Base-by-base conservation (phyloP, 1,140 invertebrate species). In the Pseudomyrmex gracilis region DNA sequence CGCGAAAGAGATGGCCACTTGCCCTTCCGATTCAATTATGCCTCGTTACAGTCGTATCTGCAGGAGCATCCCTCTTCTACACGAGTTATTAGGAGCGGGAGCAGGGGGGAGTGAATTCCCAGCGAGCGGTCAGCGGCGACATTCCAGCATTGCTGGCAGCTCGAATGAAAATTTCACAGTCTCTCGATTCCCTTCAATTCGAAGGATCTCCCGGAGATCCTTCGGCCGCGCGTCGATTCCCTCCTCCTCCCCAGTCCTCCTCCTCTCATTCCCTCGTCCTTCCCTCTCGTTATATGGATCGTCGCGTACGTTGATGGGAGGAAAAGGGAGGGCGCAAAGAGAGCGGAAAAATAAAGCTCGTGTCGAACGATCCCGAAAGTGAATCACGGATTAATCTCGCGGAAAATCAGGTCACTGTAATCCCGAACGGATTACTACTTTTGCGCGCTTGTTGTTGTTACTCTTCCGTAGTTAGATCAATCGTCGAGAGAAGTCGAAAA, bases 101-200 rank as follows among this genome's bases (percentile, higher is more conserved):
- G 57, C 34, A 47, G 51, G 55, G 34, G 57, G 22, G 66, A 71
- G 55, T 61, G 86, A 53, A 71, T 82, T 78, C 66, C 60, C 60
- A 45, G 15, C 66, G 73, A 76, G 67, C 83, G 87, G 87, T 87
- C 86, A 88, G 77, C 43, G 85, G 43, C 55, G 73, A 77, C 86
- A 80, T 83, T 85, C 80, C 86, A 73, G 61, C 85, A 47, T 84
- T 84, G 66, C 63, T 51, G 60, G 64, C 70, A 57, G 61, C 34
- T 10, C 34, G 60, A 64, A 90, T 90, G 87, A 90, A 90, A 90
- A 83, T 90, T 90, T 88, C 78, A 86, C 82, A 83, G 58, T 82
- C 83, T 71, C 84, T 80, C 85, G 66, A 85, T 90, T 90, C 83
- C 70, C n/a, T 61, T 47, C 74, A 71, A 87, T 87, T 82, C 85